These are phyloP conservation scores for Sylvilagus floridanus DNA, from an alignment of 2,797 vertebrate species.

Conservation along the genomic window DNA sequence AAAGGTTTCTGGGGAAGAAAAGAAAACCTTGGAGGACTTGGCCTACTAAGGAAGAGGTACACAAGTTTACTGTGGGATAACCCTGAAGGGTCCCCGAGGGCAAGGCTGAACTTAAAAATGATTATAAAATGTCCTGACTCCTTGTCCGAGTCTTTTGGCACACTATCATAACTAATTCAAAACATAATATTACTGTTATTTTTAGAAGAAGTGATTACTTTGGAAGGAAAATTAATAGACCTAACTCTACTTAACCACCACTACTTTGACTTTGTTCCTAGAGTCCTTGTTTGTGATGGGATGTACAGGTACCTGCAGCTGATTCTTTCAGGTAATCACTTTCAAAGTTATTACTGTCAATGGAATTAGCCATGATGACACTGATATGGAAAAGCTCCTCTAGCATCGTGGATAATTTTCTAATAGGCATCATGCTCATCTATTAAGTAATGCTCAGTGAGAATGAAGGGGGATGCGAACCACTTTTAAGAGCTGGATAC, in stretches of 20 bases:
- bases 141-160: background rate
- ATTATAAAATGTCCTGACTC: background rate
- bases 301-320: background rate
- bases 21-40: background rate
- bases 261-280: background rate
- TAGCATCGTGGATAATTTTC: background rate
- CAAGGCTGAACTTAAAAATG: conserved; percentile 17
- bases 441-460: conserved; percentile 34
- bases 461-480: background rate
- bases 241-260: background rate
- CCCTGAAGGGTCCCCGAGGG: background rate
- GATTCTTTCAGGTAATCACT: background rate
- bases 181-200: background rate
- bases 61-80: background rate
- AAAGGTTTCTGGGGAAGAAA: background rate
- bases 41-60: background rate
- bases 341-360: background rate
- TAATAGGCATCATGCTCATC: background rate
- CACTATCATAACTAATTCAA: background rate
- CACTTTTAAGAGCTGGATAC: background rate
- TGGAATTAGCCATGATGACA: background rate
- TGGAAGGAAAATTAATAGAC: background rate
- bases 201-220: background rate
- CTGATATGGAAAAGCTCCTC: background rate
- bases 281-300: background rate